These are phyloP conservation scores for Scalopus aquaticus DNA, from an alignment of 2,113 vertebrate species.

Conservation along the genomic window DNA sequence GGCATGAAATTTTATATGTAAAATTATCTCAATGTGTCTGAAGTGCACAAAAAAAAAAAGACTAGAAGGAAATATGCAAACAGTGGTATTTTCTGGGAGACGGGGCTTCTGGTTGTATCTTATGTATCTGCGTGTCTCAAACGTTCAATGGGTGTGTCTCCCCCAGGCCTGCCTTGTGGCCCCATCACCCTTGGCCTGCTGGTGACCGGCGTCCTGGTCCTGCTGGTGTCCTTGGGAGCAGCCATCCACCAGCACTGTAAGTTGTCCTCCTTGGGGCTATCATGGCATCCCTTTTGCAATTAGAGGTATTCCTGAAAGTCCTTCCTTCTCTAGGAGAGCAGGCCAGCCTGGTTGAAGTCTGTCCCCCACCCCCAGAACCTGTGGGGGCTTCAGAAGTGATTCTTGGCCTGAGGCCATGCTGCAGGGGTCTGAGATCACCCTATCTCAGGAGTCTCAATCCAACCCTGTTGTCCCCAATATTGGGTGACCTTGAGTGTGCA, in stretches of 20 bases:
- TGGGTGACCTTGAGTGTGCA: fast-evolving
- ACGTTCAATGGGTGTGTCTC: neutral
- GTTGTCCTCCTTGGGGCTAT: neutral
- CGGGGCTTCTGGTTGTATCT: neutral
- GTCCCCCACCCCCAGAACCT: neutral
- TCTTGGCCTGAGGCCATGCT: neutral
- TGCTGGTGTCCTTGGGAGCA: constrained; percentile 60
- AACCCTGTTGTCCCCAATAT: neutral
- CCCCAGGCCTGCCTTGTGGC: constrained; percentile 44
- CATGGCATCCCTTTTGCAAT: neutral
- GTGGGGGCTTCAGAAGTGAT: neutral
- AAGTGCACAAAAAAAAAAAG: neutral
- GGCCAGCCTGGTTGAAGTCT: neutral
- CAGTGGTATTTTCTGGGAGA: neutral
- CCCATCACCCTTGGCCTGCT: constrained; percentile 42
- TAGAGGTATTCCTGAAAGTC: neutral
- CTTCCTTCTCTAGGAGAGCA: neutral
- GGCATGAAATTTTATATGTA: neutral
- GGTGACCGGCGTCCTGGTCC: neutral
- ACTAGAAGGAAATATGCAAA: neutral
- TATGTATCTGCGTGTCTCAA: neutral
- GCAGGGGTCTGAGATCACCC: neutral
- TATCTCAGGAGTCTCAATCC: neutral
- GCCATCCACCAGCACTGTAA: constrained; percentile 63
- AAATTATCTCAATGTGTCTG: neutral